These are phyloP conservation scores for Diarsia brunnea DNA, from an alignment of 2,888 invertebrate genomes.

Conservation along the genomic window DNA sequence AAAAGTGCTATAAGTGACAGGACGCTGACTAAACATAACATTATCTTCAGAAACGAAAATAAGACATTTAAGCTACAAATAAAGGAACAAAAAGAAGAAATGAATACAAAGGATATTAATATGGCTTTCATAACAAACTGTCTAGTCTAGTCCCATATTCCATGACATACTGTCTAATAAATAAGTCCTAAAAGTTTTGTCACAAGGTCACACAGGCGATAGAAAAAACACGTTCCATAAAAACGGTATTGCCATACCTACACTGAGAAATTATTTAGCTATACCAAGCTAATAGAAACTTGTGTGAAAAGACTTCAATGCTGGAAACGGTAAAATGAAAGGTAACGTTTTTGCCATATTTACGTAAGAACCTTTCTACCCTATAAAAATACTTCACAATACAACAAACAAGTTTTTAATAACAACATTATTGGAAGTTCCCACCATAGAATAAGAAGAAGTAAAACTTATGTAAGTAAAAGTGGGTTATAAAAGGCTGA, in stretches of 20 bases:
- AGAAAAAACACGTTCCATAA: slow-evolving; percentile 47
- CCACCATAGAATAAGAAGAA: slow-evolving; percentile 21
- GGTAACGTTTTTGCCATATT: slow-evolving; percentile 17
- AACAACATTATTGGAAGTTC: slow-evolving; percentile 7
- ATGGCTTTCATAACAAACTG: slow-evolving; percentile 20
- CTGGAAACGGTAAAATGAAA: slow-evolving; percentile 17
- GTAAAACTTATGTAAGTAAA: slow-evolving; percentile 24
- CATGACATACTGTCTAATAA: slow-evolving; percentile 25
- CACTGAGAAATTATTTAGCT: slow-evolving; percentile 9
- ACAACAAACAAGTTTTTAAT: slow-evolving; percentile 24
- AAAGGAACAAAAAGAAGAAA: slow-evolving; percentile 18
- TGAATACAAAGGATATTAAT: slow-evolving; percentile 19
- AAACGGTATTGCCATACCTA: slow-evolving; percentile 36
- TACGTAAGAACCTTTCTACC: slow-evolving; percentile 38
- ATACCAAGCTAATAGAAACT: slow-evolving; percentile 15
- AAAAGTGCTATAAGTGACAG: slow-evolving; percentile 37
- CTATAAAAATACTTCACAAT: slow-evolving; percentile 20
- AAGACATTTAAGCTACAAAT: slow-evolving; percentile 24
- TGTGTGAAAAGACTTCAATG: slow-evolving; percentile 11
- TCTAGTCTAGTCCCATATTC: slow-evolving; percentile 14
- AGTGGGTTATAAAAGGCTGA: slow-evolving; percentile 4
- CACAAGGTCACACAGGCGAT: slow-evolving; percentile 51
- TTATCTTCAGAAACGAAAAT: slow-evolving; percentile 29
- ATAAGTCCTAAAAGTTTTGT: slow-evolving; percentile 41
- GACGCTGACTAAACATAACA: slow-evolving; percentile 43